Evolutionary conservation across 2,888 invertebrate genomes (phyloP), one percentile per base, ranked within the genome.

Genomic region (Lepetodrilus schrolli): DNA sequence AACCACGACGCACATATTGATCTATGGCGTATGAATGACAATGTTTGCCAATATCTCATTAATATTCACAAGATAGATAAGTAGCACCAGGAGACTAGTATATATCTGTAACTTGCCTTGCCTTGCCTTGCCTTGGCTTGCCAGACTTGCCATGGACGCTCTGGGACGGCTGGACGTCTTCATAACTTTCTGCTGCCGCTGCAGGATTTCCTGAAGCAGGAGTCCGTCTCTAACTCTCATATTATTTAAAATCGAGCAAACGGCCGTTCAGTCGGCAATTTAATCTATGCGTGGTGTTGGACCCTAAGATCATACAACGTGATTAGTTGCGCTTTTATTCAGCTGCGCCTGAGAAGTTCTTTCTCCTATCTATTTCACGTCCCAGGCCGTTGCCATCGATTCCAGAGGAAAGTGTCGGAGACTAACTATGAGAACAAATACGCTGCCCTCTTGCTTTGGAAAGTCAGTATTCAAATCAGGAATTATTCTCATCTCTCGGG

Each of bases 261-360:
- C 26, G 43, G 26, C 13, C 58, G 8, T 7, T 23, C 58, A 30
- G 58, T 17, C 58, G 26, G 58, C 58, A 58, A 30, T 7, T 23
- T 68, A 68, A 68, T 68, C 68, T 68, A 68, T 68, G 68, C 68
- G 10, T 47, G 23, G 26, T 47, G 43, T 66, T 47, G 26, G 30
- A 4, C 21, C n/a, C 47, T 68, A 47, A 58, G 58, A 58, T 58
- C 58, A 30, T 30, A 58, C 30, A 68, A 68, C 47, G 26, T 68
- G 68, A 68, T 68, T 68, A 68, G 68, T 13, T 58, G n/a, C n/a
- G 43, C n/a, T 68, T n/a, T 68, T 23, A 68, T 68, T 68, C 68
- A 43, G 47, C 21, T 43, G 47, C 47, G 38, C 68, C n/a, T 23
- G 43, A 47, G 26, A 23, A 23, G 23, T 21, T 20, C 20, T 23